Evolutionary conservation across 2,888 invertebrate species (phyloP).

Genomic region (Chironomus tentans): DNA sequence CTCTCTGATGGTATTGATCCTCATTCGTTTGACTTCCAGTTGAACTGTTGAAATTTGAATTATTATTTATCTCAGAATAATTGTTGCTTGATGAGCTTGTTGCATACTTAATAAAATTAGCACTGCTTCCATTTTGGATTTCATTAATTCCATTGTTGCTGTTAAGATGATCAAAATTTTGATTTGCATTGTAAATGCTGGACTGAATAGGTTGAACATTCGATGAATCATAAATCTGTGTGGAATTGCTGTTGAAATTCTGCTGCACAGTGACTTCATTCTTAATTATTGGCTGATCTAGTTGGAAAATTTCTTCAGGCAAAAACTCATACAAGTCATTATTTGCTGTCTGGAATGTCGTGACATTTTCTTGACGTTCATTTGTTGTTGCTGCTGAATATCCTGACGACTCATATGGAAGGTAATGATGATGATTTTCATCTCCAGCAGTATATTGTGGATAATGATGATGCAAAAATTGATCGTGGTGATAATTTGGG

Average conservation of each 20-base stretch:
- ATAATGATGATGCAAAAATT: conserved; percentile 13
- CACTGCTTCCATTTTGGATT: not conserved
- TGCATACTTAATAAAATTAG: not conserved
- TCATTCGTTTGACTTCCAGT: not conserved
- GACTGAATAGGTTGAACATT: too few species aligned
- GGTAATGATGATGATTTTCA: conserved; percentile 7
- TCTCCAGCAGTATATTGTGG: conserved; percentile 14
- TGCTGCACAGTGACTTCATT: not conserved
- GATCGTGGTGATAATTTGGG: conserved; percentile 14
- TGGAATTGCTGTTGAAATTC: not conserved
- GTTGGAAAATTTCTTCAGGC: conserved; percentile 68
- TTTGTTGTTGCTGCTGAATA: not conserved
- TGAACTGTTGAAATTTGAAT: not conserved
- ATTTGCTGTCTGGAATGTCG: conserved; percentile 30
- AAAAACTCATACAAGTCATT: conserved; percentile 55
- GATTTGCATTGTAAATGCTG: not conserved
- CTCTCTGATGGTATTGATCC: not conserved
- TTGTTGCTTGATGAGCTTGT: not conserved
- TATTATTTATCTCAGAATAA: not conserved
- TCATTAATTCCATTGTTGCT: not conserved
- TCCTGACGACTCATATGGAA: not conserved
- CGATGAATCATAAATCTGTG: not conserved
- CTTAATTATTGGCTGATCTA: conserved; percentile 56
- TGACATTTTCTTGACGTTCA: not conserved
- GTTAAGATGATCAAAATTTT: not conserved